A percentile compares a stretch with the other conserved stretches of the same genome.
Evolutionary conservation across 1,140 invertebrate genomes (phyloP).

Genomic region (Charaxes varanes): DNA sequence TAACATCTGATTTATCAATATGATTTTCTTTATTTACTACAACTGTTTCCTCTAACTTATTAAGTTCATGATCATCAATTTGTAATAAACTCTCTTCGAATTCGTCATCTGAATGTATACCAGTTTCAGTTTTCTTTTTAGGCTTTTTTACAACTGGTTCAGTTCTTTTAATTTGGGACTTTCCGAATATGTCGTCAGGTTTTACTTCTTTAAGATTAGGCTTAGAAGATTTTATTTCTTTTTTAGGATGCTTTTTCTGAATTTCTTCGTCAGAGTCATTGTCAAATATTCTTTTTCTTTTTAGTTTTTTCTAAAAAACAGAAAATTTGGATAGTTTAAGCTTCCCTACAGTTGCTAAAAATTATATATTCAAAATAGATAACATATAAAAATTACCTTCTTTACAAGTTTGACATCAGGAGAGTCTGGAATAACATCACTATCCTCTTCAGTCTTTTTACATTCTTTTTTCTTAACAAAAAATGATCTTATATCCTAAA

Average conservation of each 20-base stretch:
- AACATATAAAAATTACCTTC: conserved; percentile 34
- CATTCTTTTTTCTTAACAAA: conserved; percentile 45
- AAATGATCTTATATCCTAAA: conserved; percentile 73
- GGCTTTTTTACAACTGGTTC: conserved; percentile 54
- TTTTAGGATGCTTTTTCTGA: conserved; percentile 43
- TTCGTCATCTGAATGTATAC: conserved; percentile 79
- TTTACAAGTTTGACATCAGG: conserved; percentile 46
- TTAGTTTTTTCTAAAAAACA: conserved; percentile 41
- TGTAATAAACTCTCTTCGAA: conserved; percentile 80
- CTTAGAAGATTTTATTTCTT: conserved; percentile 28
- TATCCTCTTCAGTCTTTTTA: conserved; percentile 37
- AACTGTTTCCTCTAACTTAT: conserved; percentile 24
- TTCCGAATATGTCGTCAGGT: conserved; percentile 51
- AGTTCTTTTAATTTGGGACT: conserved; percentile 54
- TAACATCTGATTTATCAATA: conserved; percentile 5
- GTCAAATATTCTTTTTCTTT: conserved; percentile 40
- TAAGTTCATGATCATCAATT: conserved; percentile 74
- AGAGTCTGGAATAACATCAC: conserved; percentile 61
- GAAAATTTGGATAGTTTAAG: conserved; percentile 1
- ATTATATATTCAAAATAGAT: conserved; percentile 1
- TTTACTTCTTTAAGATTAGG: conserved; percentile 51
- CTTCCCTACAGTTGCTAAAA: conserved; percentile 1
- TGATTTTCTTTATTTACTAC: conserved; percentile 8
- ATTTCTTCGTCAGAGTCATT: conserved; percentile 61
- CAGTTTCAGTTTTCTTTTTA: conserved; percentile 66